phyloP scores from a whole-genome alignment of 2,797 vertebrate genomes.

The Ctenosaura bakeri region DNA sequence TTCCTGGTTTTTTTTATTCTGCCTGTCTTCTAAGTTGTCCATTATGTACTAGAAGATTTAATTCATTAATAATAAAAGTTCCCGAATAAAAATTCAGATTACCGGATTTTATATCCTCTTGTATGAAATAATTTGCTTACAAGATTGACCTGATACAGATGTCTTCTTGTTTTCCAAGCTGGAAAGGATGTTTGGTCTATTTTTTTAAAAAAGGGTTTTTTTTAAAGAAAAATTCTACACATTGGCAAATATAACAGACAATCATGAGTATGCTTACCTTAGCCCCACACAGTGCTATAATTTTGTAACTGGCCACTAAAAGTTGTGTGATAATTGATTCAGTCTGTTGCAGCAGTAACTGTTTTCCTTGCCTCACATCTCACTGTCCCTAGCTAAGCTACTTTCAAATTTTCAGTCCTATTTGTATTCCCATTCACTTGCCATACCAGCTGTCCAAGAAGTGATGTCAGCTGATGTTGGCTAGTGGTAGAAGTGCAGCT shows the following conservation, averaged over 20 bases:
- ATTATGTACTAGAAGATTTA: constrained; percentile 56
- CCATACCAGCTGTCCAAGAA: background rate
- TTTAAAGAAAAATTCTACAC: background rate
- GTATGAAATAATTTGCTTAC: background rate
- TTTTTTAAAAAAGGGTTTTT: too few species aligned
- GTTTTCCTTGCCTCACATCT: background rate
- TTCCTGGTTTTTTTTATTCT: background rate
- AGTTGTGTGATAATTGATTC: background rate
- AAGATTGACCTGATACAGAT: background rate
- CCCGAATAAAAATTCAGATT: constrained; percentile 60
- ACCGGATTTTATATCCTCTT: constrained; percentile 53
- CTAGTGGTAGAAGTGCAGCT: background rate
- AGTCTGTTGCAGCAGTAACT: background rate
- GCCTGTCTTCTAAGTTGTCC: background rate
- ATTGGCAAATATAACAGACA: background rate
- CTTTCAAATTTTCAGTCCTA: background rate
- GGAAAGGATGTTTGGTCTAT: background rate
- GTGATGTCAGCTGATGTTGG: background rate
- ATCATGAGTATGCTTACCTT: background rate
- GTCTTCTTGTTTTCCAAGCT: background rate
- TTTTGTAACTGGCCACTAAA: background rate
- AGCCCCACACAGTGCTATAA: background rate
- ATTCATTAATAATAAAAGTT: constrained; percentile 17
- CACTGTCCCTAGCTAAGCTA: background rate
- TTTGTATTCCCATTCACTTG: background rate